phyloP scores from a whole-genome alignment of 2,113 vertebrate species.

The Oryzias curvinotus region DNA sequence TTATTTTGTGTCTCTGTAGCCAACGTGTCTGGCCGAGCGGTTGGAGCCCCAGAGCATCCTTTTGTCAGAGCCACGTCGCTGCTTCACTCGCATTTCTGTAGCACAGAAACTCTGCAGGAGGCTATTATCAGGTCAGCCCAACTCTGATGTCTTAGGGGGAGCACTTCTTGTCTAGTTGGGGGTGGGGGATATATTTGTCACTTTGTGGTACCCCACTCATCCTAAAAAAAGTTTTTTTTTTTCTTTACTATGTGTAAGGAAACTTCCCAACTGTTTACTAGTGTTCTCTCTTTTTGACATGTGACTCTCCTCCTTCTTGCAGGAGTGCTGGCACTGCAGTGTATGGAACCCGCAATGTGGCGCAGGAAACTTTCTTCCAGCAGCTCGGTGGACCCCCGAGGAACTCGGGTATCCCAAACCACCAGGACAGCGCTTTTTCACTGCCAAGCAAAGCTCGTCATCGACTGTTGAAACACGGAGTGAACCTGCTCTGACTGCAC shows the following conservation, averaged over 20 bases:
- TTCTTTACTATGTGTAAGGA: neutral
- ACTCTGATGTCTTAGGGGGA: constrained; percentile 33
- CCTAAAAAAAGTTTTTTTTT: neutral
- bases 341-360: constrained; percentile 80
- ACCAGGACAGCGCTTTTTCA: constrained; percentile 85
- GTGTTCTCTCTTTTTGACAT: constrained; percentile 15
- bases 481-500: constrained; percentile 86
- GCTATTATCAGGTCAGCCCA: constrained; percentile 85
- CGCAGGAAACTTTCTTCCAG: constrained; percentile 93
- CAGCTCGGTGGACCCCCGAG: constrained; percentile 74
- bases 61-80: constrained; percentile 86
- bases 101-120: constrained; percentile 82
- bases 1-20: constrained; percentile 77
- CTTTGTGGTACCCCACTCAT: constrained; percentile 1
- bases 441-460: constrained; percentile 86
- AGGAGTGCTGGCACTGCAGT: constrained; percentile 85
- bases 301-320: constrained; percentile 16
- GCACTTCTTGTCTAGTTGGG: constrained; percentile 18
- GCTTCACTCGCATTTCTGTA: constrained; percentile 86
- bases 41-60: constrained; percentile 74
- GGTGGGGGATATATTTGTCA: constrained; percentile 28
- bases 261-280: neutral
- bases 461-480: constrained; percentile 90
- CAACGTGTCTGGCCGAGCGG: constrained; percentile 76
- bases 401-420: constrained; percentile 89